phyloP scores from a whole-genome alignment of 2,888 invertebrate species.

The Metopia argyrocephala region DNA sequence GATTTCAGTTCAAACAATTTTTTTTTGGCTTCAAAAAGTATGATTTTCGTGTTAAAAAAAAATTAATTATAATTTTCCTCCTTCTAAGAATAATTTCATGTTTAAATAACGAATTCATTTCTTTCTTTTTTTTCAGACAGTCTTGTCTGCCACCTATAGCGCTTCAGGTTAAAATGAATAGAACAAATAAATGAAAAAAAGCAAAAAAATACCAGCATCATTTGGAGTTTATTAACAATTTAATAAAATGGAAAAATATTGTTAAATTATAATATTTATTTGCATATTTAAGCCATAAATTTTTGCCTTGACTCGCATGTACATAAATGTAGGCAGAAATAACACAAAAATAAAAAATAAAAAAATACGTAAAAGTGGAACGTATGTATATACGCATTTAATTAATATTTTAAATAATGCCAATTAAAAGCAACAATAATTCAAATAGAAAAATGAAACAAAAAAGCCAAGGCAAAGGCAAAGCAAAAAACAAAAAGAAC shows the following conservation, averaged over 20 bases:
- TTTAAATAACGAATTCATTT: no score
- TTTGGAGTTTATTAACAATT: slow-evolving; percentile 38
- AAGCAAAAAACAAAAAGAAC: no score
- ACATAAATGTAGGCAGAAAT: neutral
- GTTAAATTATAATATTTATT: slow-evolving; percentile 25
- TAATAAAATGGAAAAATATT: slow-evolving; percentile 37
- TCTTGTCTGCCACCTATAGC: neutral
- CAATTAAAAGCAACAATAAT: neutral
- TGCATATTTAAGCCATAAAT: slow-evolving; percentile 27
- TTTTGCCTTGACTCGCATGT: neutral
- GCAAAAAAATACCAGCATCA: neutral
- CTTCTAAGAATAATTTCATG: no score
- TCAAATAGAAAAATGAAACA: neutral
- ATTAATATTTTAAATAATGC: neutral
- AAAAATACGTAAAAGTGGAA: neutral
- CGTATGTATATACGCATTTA: neutral
- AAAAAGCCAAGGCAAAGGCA: neutral
- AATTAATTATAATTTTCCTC: no score
- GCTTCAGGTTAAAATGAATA: no score
- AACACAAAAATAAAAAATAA: neutral
- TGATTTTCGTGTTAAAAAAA: no score
- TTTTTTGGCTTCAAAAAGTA: no score
- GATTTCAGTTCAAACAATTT: no score
- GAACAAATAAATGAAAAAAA: neutral
- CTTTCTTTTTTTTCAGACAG: no score